A percentile compares a stretch with the other conserved stretches of the same genome.
Evolutionary conservation across 2,113 vertebrate species (phyloP).

Genomic region (Hucho hucho): DNA sequence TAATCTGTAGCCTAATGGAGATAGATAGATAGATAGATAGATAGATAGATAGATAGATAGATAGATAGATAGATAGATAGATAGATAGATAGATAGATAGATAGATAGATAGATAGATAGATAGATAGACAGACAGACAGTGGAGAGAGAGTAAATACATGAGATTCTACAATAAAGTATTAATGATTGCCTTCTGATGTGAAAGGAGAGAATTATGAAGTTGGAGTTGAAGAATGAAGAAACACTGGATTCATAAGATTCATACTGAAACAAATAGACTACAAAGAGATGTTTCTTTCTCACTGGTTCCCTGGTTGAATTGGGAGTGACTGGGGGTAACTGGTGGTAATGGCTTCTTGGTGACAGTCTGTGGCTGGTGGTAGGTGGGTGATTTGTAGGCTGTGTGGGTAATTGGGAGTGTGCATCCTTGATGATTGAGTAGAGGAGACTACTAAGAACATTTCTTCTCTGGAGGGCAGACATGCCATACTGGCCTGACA

Average conservation of each 20-base stretch:
- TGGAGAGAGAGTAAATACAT: not conserved
- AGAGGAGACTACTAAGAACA: slow-evolving; percentile 3
- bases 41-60: no score
- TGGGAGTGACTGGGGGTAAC: slow-evolving; percentile 3
- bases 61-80: no score
- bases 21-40: no score
- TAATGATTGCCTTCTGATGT: no score
- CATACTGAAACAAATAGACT: no score
- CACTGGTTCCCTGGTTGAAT: not conserved
- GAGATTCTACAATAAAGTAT: not conserved
- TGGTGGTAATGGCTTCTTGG: no score
- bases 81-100: slow-evolving; percentile 11
- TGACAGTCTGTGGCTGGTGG: not conserved
- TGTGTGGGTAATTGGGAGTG: slow-evolving; percentile 10
- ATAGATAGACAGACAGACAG: not conserved
- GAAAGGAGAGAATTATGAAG: no score
- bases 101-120: not conserved
- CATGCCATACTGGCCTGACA: slow-evolving; percentile 12
- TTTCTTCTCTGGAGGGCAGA: slow-evolving; percentile 23
- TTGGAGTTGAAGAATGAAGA: not conserved
- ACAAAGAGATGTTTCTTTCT: not conserved
- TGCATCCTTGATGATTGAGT: slow-evolving; percentile 2
- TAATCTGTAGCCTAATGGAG: not conserved
- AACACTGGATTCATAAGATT: not conserved
- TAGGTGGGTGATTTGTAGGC: not conserved